Evolutionary conservation across 2,113 vertebrate genomes (phyloP).

Genomic region (Pangasianodon hypophthalmus): DNA sequence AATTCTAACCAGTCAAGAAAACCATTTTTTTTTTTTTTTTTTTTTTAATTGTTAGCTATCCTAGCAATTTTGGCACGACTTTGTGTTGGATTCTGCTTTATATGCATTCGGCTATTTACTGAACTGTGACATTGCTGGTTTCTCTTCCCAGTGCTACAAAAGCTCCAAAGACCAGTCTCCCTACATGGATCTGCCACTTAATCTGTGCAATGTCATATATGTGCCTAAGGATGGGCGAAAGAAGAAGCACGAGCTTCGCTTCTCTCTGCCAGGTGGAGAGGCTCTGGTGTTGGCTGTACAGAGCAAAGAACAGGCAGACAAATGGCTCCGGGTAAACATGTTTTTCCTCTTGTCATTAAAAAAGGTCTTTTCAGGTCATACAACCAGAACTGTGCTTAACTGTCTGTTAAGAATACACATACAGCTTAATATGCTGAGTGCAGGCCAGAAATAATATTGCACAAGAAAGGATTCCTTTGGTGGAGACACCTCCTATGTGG

Average conservation of each 20-base stretch:
- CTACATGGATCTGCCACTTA: conserved; percentile 82
- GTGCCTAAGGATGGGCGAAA: conserved; percentile 91
- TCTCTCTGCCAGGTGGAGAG: conserved; percentile 85
- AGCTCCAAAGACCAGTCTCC: conserved; percentile 93
- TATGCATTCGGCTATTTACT: not conserved
- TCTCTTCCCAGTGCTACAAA: conserved; percentile 86
- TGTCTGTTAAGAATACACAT: conserved; percentile 25
- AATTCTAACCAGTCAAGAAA: not conserved
- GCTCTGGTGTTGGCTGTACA: conserved; percentile 90
- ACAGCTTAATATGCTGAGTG: not conserved
- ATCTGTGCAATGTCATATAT: conserved; percentile 84
- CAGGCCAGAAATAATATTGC: conserved; percentile 49
- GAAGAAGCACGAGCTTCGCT: conserved; percentile 94
- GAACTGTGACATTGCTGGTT: not conserved
- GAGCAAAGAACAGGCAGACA: conserved; percentile 94
- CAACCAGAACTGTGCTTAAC: not conserved
- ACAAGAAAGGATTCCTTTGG: conserved; percentile 31
- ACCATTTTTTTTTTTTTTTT: not conserved
- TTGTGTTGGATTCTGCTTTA: not conserved
- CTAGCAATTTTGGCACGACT: not conserved
- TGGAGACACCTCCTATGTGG: conserved; percentile 33
- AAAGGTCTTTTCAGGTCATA: conserved; percentile 6
- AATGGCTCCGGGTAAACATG: conserved; percentile 89
- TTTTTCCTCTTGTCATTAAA: not conserved
- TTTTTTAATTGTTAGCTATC: not conserved